Evolutionary conservation across 1,140 invertebrate genomes (phyloP), one percentile per base, ranked within the genome.

Genomic region (Brachionus rubens): DNA sequence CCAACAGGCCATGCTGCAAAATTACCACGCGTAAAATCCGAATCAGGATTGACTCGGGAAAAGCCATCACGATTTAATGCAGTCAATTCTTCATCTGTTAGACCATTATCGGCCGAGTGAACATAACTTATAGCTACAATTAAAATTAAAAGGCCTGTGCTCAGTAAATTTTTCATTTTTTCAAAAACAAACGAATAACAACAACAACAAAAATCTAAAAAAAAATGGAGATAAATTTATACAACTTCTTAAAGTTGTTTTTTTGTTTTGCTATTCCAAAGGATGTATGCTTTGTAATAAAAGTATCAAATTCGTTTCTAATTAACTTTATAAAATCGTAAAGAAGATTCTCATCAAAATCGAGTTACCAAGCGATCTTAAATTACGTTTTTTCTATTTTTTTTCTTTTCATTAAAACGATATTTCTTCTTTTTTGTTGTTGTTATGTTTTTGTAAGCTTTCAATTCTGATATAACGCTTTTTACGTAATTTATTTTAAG

Each of bases 41-140:
- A 43, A 30, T 72, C 28, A 10, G 68, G 68, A 50, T 72, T 50
- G 40, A 24, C 16, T 48, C 68, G 21, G 3, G 46, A 16, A 36
- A 72, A 72, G 12, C 68, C 68, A 28, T 72, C 68, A 33, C 68
- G 46, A 28, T 36, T 72, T 14, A 72, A 54, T 6, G 68, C 68
- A 26, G 16, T 10, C 10, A 33, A n/a, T n/a, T n/a, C 6, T 46
- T 72, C 68, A 12, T 72, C 68, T 54, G 48, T 72, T 28, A 33
- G 19, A 12, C 10, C 4, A 21, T 65, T 19, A 16, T 41, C 68
- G 33, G 10, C 30, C 19, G 28, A n/a, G 9, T 36, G 16, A 0
- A 59, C 54, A 10, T 30, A 5, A 33, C 9, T 54, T 30, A 48
- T 19, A 48, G 33, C 21, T 50, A 54, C 48, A 36, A 48, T 50